Evolutionary conservation across 2,113 vertebrate genomes (phyloP).

Genomic region (Gadus chalcogrammus): DNA sequence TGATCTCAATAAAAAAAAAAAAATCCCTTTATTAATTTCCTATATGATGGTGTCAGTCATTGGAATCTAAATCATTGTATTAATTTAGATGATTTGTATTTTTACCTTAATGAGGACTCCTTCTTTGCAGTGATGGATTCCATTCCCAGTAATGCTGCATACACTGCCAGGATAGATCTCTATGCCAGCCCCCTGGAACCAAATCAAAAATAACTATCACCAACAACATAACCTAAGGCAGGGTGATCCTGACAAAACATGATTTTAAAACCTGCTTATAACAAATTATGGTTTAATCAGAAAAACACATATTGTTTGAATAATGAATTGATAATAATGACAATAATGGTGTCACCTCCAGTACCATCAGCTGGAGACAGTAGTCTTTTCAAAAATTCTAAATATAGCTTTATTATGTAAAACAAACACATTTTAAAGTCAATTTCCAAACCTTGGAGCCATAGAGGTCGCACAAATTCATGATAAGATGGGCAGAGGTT

Average conservation of each 20-base stretch:
- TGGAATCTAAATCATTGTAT: no score
- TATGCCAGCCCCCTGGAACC: conserved; percentile 85
- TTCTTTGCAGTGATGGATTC: conserved; percentile 95
- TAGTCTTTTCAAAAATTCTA: no score
- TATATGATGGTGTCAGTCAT: no score
- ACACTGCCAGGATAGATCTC: conserved; percentile 92
- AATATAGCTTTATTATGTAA: no score
- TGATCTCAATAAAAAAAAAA: background rate
- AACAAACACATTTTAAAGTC: no score
- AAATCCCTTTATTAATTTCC: background rate
- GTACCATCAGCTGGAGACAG: no score
- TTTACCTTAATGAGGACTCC: conserved; percentile 96
- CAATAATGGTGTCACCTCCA: no score
- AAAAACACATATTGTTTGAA: no score
- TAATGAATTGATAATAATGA: no score
- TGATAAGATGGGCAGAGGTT: conserved; percentile 82
- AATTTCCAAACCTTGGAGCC: conserved; percentile 83
- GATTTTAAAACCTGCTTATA: no score
- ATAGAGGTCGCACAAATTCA: conserved; percentile 94
- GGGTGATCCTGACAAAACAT: no score
- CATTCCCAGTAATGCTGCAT: conserved; percentile 81
- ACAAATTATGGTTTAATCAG: no score
- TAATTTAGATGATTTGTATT: background rate
- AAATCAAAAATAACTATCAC: background rate
- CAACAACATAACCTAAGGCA: background rate